These are phyloP conservation scores for Trichoplusia ni DNA, from an alignment of 1,140 invertebrate genomes.

Conservation along the genomic window DNA sequence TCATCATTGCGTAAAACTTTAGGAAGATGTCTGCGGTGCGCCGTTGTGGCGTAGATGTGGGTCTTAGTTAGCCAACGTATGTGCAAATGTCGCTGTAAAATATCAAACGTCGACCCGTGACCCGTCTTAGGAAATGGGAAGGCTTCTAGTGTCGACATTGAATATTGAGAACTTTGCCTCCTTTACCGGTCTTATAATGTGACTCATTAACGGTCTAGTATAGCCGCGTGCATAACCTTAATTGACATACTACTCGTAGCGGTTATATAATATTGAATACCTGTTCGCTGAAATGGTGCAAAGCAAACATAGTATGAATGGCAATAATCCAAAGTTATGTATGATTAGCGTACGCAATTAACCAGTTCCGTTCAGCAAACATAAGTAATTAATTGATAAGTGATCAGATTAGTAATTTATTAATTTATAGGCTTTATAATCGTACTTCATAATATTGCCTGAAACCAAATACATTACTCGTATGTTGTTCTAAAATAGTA, in stretches of 20 bases:
- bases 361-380: background rate
- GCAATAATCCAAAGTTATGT: background rate
- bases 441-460: no score
- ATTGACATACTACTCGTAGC: background rate
- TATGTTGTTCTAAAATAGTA: background rate
- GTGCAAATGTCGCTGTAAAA: slow-evolving; percentile 71
- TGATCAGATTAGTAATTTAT: no score
- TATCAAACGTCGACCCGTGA: slow-evolving; percentile 68
- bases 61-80: slow-evolving; percentile 58
- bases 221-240: slow-evolving; percentile 10
- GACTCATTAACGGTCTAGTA: slow-evolving; percentile 9
- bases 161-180: slow-evolving; percentile 11
- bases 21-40: slow-evolving; percentile 47
- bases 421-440: no score
- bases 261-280: slow-evolving; percentile 1
- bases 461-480: background rate
- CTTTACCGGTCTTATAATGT: background rate
- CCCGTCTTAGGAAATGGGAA: slow-evolving; percentile 61
- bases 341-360: background rate
- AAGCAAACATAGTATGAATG: background rate
- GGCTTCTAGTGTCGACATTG: slow-evolving; percentile 35
- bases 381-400: no score
- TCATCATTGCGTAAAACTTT: slow-evolving; percentile 60
- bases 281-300: slow-evolving; percentile 13
- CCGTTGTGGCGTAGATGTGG: slow-evolving; percentile 49